A percentile compares a stretch with the other conserved stretches of the same genome.
Conservation (phyloP, 2,888 invertebrate genomes). For the Listrodromus nycthemerus region DNA sequence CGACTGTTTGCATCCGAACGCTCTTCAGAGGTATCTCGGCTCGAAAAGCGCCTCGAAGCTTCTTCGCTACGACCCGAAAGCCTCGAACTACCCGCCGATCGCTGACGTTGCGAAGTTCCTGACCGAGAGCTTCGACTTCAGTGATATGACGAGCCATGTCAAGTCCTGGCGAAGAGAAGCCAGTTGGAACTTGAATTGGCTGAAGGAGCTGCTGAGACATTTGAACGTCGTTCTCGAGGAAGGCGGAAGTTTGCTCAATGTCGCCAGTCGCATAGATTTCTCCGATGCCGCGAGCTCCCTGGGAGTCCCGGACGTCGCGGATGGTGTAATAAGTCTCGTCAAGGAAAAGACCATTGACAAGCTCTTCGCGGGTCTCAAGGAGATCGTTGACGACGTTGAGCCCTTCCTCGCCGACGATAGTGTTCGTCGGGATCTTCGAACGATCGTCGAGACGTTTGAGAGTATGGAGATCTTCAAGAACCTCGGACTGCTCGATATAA, state of each 20-base stretch:
- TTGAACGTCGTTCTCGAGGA: conserved; percentile 83
- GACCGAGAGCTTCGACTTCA: conserved; percentile 73
- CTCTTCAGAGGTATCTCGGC: conserved; percentile 73
- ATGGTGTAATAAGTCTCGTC: conserved; percentile 84
- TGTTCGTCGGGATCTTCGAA: conserved; percentile 83
- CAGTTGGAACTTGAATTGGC: conserved; percentile 85
- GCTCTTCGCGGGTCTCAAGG: conserved; percentile 85
- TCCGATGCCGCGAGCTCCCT: conserved; percentile 80
- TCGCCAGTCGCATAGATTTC: conserved; percentile 85
- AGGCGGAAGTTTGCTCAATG: conserved; percentile 84
- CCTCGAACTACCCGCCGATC: conserved; percentile 73
- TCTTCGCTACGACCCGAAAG: conserved; percentile 75
- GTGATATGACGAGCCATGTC: conserved; percentile 72
- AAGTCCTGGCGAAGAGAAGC: conserved; percentile 83
- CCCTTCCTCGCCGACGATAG: conserved; percentile 83
- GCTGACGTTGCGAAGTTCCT: conserved; percentile 75
- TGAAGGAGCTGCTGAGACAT: conserved; percentile 84
- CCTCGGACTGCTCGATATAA: conserved; percentile 85
- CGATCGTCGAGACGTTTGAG: conserved; percentile 83
- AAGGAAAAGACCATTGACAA: conserved; percentile 85
- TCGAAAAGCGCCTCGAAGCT: conserved; percentile 76
- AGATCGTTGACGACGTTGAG: conserved; percentile 84
- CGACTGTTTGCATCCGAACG: conserved; percentile 70
- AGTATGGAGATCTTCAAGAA: conserved; percentile 85
- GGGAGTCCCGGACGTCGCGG: conserved; percentile 82